phyloP scores from a whole-genome alignment of 1,140 invertebrate genomes.

The Araneus ventricosus region DNA sequence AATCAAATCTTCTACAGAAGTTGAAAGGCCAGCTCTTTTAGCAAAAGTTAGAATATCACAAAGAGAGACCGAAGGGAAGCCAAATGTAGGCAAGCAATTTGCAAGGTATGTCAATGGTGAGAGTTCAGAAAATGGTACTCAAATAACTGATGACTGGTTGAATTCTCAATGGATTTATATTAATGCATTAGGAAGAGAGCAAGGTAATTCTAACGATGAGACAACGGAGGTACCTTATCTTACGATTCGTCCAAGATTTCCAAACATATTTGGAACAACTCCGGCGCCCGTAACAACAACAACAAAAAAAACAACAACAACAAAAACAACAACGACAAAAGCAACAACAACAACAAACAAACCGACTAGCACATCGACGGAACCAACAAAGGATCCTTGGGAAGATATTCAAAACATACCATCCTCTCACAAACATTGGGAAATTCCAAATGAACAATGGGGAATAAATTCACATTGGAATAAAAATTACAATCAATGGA shows the following conservation, averaged over 20 bases:
- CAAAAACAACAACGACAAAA: neutral
- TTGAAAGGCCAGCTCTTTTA: neutral
- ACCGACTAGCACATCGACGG: neutral
- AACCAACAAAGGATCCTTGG: neutral
- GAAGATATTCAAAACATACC: constrained; percentile 5
- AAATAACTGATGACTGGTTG: neutral
- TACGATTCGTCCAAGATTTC: neutral
- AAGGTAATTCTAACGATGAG: neutral
- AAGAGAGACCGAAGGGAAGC: neutral
- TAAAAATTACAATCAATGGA: neutral
- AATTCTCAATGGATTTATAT: constrained; percentile 5
- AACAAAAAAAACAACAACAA: neutral
- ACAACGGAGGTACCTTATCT: neutral
- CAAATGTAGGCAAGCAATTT: neutral
- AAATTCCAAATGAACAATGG: neutral
- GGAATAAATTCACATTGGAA: neutral
- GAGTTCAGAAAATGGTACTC: neutral
- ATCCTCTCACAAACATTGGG: neutral
- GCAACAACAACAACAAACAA: neutral
- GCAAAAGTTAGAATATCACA: neutral
- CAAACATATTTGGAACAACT: neutral
- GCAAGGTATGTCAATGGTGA: neutral
- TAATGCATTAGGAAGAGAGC: neutral
- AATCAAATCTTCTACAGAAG: neutral
- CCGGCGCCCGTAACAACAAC: neutral